Evolutionary conservation across 2,888 invertebrate genomes (phyloP), one percentile per base, ranked within the genome.

Genomic region (Bellardia bayeri): DNA sequence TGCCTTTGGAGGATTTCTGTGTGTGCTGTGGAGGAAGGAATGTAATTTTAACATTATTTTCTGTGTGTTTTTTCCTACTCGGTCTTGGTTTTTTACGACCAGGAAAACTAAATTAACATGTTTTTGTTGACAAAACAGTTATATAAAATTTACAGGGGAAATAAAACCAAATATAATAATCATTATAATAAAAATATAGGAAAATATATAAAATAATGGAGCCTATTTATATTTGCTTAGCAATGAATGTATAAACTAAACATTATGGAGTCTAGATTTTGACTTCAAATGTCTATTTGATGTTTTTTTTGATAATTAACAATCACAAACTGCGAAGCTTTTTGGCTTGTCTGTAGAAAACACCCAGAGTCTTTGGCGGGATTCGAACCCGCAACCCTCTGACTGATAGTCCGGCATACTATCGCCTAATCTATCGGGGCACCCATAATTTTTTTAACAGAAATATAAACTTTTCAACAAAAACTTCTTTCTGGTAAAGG

Each of bases 1-100:
- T 87, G 83, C 71, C 86, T 86, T 81, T 58, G 23, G 82, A 79
- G 74, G 68, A 61, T 75, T 68, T 61, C 8, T 30, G 49, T 74
- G 66, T 45, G 16, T 66, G 11, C n/a, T 49, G 72, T 74, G 64
- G 49, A 54, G 14, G 16, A 66, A 16, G 23, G 37, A 68, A 58
- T 74, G 49, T 68, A 71, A 71, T 63, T 80, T 71, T 61, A 11
- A 71, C 61, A 63, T 63, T 71, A 6, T 72, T 56, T 68, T 30
- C 14, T 45, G 5, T 45, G 23, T 23, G 23, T 1, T 23, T 23
- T 23, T 23, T 23, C 23, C 23, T 23, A 23, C 23, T 23, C 23
- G 23, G 23, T 45, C 45, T 45, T 68, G 30, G n/a, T 40, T 66
- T 45, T 16, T 42, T 72, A 13, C 7, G 66, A 56, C 42, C 13